A percentile compares a stretch with the other conserved stretches of the same genome.
phyloP scores from a whole-genome alignment of 92 coral and sea anemone genomes.

The Nematostella vectensis region DNA sequence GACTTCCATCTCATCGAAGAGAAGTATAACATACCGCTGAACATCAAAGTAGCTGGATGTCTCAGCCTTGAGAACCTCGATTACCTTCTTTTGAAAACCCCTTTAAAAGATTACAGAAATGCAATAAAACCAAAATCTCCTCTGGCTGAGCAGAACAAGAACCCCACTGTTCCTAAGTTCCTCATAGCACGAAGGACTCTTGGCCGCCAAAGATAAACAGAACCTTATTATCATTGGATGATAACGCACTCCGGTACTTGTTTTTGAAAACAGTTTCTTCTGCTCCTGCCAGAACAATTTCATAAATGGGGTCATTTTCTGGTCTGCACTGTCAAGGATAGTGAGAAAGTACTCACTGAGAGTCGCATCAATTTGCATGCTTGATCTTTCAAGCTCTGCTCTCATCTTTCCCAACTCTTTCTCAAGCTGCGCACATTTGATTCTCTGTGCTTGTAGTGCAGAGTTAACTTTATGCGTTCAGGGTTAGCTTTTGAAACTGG shows the following conservation, averaged over 20 bases:
- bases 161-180: constrained; percentile 38
- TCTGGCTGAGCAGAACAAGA: constrained; percentile 40
- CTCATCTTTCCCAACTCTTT: constrained; percentile 25
- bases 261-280: constrained; percentile 29
- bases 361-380: constrained; percentile 28
- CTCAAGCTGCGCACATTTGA: constrained; percentile 45
- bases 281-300: constrained; percentile 52
- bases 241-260: constrained; percentile 33
- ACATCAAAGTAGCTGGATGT: constrained; percentile 29
- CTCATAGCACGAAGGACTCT: constrained; percentile 43
- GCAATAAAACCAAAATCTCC: constrained; percentile 33
- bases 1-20: constrained; percentile 51
- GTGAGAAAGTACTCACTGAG: constrained; percentile 30
- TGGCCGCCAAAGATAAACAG: constrained; percentile 32
- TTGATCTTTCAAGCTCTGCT: constrained; percentile 25
- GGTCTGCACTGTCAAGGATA: constrained; percentile 15
- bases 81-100: constrained; percentile 39
- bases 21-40: constrained; percentile 38
- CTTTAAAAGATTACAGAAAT: constrained; percentile 34
- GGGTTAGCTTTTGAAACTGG: constrained; percentile 43
- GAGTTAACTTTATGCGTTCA: constrained; percentile 39
- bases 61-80: constrained; percentile 25
- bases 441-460: constrained; percentile 40
- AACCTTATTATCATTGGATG: constrained; percentile 48
- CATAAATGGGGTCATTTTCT: constrained; percentile 40